Evolutionary conservation across 2,797 vertebrate genomes (phyloP).

Genomic region (Alfaro cultratus): DNA sequence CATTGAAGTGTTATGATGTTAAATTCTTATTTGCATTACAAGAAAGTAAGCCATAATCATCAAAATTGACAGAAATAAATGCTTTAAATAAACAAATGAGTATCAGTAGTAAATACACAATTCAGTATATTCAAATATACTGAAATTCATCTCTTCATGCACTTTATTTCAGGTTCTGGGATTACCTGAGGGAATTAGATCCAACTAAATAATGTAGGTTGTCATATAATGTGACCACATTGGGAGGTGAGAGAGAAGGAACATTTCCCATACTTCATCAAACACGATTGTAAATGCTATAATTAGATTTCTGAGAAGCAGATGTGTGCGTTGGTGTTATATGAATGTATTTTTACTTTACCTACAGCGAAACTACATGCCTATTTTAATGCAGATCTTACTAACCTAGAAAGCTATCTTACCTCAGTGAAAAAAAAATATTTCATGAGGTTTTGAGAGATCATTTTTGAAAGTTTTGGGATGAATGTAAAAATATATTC

Average conservation of each 20-base stretch:
- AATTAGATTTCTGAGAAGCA: constrained; percentile 3
- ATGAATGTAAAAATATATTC: background rate
- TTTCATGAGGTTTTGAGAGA: constrained; percentile 23
- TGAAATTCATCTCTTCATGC: background rate
- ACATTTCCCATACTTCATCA: background rate
- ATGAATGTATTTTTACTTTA: background rate
- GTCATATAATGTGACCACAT: background rate
- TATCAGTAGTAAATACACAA: background rate
- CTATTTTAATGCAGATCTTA: background rate
- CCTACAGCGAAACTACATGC: background rate
- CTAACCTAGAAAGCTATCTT: background rate
- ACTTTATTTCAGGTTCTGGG: background rate
- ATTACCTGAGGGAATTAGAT: background rate
- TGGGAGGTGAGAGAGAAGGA: background rate
- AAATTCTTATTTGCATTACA: background rate
- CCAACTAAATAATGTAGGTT: background rate
- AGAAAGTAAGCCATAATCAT: background rate
- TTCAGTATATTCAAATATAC: background rate
- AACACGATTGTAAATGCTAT: background rate
- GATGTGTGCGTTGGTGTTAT: background rate
- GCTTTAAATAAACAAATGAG: background rate
- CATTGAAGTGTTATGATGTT: background rate
- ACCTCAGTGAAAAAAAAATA: background rate
- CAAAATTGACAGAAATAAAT: background rate
- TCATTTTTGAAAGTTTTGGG: background rate